These are phyloP conservation scores for Artibeus lituratus DNA, from an alignment of 2,797 vertebrate genomes.

Conservation along the genomic window DNA sequence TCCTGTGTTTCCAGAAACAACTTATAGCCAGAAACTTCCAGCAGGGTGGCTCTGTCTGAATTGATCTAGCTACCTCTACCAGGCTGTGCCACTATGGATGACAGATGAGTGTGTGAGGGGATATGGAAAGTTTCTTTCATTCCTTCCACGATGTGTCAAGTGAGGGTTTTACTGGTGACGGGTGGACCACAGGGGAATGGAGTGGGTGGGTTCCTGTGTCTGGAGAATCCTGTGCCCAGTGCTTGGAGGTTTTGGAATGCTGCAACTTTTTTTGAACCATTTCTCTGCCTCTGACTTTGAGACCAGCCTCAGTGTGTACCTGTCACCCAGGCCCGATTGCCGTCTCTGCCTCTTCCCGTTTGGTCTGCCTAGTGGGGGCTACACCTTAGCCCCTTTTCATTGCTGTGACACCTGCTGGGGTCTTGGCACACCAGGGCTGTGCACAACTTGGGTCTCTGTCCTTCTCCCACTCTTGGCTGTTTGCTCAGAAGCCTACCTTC, in stretches of 20 bases:
- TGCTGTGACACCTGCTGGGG: neutral
- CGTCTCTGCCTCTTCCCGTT: neutral
- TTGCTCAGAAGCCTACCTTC: neutral
- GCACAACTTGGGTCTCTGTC: neutral
- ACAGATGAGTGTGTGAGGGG: neutral
- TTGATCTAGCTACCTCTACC: neutral
- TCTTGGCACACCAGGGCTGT: neutral
- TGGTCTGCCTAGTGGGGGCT: neutral
- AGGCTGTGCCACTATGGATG: neutral
- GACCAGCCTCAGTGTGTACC: neutral
- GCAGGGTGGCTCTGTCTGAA: neutral
- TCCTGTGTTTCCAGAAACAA: neutral
- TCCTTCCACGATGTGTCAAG: neutral
- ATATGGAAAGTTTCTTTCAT: neutral
- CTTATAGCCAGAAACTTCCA: neutral
- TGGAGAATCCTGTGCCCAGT: neutral
- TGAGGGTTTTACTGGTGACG: neutral
- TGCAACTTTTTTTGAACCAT: neutral
- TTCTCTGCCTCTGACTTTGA: neutral
- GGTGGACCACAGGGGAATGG: neutral
- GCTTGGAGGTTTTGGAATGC: neutral
- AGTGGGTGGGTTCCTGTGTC: neutral
- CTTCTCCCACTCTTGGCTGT: neutral
- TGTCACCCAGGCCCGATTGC: neutral
- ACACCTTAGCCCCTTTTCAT: neutral